Percentiles rank a stretch among this genome's conserved stretches.
Evolutionary conservation across 2,888 invertebrate genomes (phyloP).

Genomic region (Campoplex nolae): DNA sequence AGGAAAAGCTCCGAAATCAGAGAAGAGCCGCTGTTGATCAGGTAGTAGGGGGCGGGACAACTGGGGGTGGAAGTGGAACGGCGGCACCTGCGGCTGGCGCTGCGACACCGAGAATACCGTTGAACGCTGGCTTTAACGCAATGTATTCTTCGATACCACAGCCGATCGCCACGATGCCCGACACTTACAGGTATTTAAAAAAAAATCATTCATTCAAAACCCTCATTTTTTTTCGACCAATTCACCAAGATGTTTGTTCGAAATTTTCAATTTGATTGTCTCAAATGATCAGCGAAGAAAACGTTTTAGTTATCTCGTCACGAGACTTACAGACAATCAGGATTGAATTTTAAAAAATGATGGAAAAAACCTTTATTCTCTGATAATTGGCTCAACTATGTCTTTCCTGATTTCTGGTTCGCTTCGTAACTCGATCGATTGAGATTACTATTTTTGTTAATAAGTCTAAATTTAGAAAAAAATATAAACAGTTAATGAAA

Average conservation of each 20-base stretch:
- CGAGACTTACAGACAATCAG: no score
- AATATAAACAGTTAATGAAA: neutral
- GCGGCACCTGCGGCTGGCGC: conserved; percentile 86
- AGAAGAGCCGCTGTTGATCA: conserved; percentile 88
- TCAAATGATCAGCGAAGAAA: no score
- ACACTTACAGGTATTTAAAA: conserved; percentile 90
- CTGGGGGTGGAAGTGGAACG: conserved; percentile 84
- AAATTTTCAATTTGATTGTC: neutral
- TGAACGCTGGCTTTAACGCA: conserved; percentile 95
- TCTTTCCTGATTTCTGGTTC: no score
- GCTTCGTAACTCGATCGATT: no score
- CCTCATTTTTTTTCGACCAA: neutral
- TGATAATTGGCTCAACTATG: no score
- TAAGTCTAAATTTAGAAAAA: neutral
- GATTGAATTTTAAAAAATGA: neutral
- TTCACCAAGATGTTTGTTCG: neutral
- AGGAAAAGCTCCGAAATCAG: conserved; percentile 98
- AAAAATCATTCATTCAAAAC: neutral
- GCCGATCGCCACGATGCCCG: conserved; percentile 96
- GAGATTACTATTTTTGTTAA: neutral
- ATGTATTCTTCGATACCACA: conserved; percentile 98
- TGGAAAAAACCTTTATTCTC: neutral
- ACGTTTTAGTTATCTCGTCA: no score
- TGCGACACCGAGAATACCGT: conserved; percentile 88
- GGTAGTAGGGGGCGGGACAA: conserved; percentile 82